Percentiles rank a stretch among this genome's conserved stretches.
phyloP scores from a whole-genome alignment of 37 sponge, comb jelly and placozoan species.

The Theonella swinhoei region DNA sequence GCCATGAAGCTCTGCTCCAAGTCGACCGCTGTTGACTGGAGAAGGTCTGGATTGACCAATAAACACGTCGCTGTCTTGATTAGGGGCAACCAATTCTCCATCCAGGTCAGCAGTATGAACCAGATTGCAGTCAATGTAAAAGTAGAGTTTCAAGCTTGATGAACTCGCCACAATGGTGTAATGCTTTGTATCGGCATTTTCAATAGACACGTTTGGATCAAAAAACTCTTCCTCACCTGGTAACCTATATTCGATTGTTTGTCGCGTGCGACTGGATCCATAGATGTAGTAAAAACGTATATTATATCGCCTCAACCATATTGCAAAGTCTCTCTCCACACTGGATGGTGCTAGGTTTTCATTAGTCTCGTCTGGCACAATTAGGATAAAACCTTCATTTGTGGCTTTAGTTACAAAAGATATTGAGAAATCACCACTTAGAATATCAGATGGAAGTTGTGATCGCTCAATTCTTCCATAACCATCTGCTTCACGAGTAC shows the following conservation, averaged over 20 bases:
- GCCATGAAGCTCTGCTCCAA: slow-evolving; percentile 49
- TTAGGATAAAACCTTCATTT: slow-evolving; percentile 62
- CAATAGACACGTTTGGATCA: neutral
- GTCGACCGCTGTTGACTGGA: slow-evolving; percentile 24
- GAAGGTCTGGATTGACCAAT: slow-evolving; percentile 55
- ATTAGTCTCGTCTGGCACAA: slow-evolving; percentile 32
- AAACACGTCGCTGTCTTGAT: slow-evolving; percentile 26
- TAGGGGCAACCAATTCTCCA: neutral
- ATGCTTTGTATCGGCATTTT: slow-evolving; percentile 6
- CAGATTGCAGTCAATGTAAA: slow-evolving; percentile 57
- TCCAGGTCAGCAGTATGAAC: neutral
- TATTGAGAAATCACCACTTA: slow-evolving; percentile 54
- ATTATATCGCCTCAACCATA: slow-evolving; percentile 38
- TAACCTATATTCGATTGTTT: neutral
- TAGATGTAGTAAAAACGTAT: slow-evolving; percentile 26
- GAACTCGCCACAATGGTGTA: slow-evolving; percentile 20
- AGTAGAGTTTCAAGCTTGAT: neutral
- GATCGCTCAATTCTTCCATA: slow-evolving; percentile 40
- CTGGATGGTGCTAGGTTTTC: neutral
- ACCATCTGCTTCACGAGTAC: slow-evolving; percentile 37
- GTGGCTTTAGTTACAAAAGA: slow-evolving; percentile 50
- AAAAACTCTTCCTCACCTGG: slow-evolving; percentile 17
- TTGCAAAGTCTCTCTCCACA: slow-evolving; percentile 28
- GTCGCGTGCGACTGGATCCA: neutral
- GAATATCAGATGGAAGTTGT: slow-evolving; percentile 37